Percentiles rank a stretch among this genome's conserved stretches.
Conservation (phyloP, 2,888 invertebrate genomes). For the Drosophila subquinaria region DNA sequence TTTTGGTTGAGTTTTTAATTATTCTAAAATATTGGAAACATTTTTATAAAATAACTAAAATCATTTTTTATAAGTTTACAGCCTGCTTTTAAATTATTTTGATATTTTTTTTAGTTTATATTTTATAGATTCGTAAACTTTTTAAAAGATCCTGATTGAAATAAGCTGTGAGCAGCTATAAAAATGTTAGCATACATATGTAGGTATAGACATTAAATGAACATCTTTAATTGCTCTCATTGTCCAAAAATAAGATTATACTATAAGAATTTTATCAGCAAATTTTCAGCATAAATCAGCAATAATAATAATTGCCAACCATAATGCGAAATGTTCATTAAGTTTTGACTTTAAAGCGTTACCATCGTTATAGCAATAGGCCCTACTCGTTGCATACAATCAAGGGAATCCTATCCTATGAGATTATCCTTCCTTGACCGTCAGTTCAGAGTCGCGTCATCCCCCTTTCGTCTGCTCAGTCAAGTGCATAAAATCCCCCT, state of each 20-base stretch:
- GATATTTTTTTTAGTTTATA: too few species aligned
- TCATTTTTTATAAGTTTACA: too few species aligned
- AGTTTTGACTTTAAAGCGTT: conserved; percentile 18
- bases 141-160: too few species aligned
- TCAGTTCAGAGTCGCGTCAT: conserved; percentile 14
- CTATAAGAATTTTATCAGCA: not conserved
- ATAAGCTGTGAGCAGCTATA: too few species aligned
- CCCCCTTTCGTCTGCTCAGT: conserved; percentile 35
- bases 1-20: too few species aligned
- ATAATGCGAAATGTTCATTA: conserved; percentile 7
- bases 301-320: not conserved
- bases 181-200: too few species aligned
- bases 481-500: conserved; percentile 37
- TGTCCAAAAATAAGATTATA: not conserved
- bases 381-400: conserved; percentile 5
- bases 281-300: conserved; percentile 6
- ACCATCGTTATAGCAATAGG: not conserved
- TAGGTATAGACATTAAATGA: not conserved
- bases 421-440: not conserved
- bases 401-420: not conserved
- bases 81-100: too few species aligned
- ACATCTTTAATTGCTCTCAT: not conserved
- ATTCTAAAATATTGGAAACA: too few species aligned
- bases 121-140: too few species aligned
- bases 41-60: too few species aligned